Base-by-base conservation (phyloP, 1,140 invertebrate species). In the Maconellicoccus hirsutus region DNA sequence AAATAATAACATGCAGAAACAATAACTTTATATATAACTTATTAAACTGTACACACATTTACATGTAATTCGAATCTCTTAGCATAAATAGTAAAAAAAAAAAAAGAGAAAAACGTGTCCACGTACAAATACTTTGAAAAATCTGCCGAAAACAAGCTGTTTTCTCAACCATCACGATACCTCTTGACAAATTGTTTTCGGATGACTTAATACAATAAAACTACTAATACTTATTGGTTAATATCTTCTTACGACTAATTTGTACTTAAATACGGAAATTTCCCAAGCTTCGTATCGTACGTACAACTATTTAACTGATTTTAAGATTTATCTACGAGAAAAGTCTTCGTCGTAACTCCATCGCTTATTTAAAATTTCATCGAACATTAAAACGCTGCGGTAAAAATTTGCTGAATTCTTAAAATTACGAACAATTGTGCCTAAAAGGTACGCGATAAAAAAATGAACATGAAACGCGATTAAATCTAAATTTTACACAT, bases 1-100 rank as follows among this genome's bases (percentile, higher is more conserved):
- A 66, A 66, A 22, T 66, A 12, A 66, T 66, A 3, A 66, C 61
- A 66, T 66, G 61, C 61, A 66, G 61, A 66, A 66, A 66, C 61
- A 66, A 66, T 66, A 66, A 66, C 61, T 66, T 66, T 66, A 66
- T 66, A 66, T 66, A 19, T 66, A 66, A 66, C 61, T 66, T 26
- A 66, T 66, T 25, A 66, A 66, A 66, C 61, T 66, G 25, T 66
- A 66, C 25, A 66, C 61, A 66, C 21, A 66, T 66, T 66, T 66
- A 66, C 61, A 66, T 26, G 61, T 66, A 66, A 66, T 25, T 66
- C 61, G 25, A 66, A 66, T 66, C 21, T 14, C 61, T 23, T 66
- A n/a, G n/a, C n/a, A 66, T 25, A 23, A 59, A 59, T 19, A 4
- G 25, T 26, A 66, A 25, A 66, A 66, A 66, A 6, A 66, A 16